These are phyloP conservation scores for Tachycineta bicolor DNA, from an alignment of 2,113 vertebrate species.

Conservation along the genomic window DNA sequence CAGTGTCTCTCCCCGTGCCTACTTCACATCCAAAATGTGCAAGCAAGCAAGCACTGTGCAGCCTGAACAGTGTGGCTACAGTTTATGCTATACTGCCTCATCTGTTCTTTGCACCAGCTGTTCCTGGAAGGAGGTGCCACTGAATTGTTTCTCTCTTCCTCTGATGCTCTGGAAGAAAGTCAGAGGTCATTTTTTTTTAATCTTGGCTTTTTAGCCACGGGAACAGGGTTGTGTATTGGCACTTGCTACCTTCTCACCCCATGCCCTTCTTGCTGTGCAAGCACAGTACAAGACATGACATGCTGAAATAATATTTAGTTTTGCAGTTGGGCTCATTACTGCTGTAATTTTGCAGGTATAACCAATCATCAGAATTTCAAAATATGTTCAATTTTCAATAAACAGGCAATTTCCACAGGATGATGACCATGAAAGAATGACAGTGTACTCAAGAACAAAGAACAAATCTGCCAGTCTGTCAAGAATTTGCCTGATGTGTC, in stretches of 20 bases:
- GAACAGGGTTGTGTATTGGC: neutral
- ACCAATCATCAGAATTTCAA: slow-evolving; percentile 6
- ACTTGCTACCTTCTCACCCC: neutral
- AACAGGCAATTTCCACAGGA: neutral
- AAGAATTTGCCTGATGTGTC: neutral
- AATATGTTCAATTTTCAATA: neutral
- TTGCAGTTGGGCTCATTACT: neutral
- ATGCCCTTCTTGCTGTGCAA: neutral
- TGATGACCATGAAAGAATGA: slow-evolving; percentile 15
- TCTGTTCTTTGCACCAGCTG: slow-evolving; percentile 43
- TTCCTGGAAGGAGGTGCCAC: slow-evolving; percentile 27
- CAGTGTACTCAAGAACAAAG: neutral
- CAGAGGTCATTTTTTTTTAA: neutral
- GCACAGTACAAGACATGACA: neutral
- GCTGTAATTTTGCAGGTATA: neutral
- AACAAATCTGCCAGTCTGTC: neutral
- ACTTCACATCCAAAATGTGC: neutral
- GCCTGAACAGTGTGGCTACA: slow-evolving; percentile 11
- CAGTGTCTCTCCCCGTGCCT: neutral
- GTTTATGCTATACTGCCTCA: slow-evolving; percentile 22
- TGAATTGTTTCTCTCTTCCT: slow-evolving; percentile 30
- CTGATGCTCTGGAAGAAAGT: neutral
- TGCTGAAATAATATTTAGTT: slow-evolving; percentile 8
- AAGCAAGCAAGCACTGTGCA: neutral
- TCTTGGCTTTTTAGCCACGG: neutral